Evolutionary conservation across 2,888 invertebrate species (phyloP).

Genomic region (Acleris sparsana): DNA sequence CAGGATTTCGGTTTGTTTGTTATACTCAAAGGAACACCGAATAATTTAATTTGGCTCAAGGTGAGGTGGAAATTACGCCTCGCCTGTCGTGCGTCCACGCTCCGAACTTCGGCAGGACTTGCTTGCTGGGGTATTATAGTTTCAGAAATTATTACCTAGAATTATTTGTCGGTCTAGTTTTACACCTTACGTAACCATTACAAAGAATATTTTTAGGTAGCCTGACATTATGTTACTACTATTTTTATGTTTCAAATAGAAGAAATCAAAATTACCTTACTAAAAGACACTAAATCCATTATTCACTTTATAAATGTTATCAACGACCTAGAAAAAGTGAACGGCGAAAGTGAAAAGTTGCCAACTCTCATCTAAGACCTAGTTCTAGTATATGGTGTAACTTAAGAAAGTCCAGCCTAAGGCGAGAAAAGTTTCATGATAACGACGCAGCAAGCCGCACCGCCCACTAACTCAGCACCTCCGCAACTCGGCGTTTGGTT

Average conservation of each 20-base stretch:
- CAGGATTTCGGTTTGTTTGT: conserved; percentile 29
- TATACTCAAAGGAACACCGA: conserved; percentile 32
- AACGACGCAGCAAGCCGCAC: conserved; percentile 13
- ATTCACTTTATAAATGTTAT: too few species aligned
- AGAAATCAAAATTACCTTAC: too few species aligned
- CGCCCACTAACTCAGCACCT: conserved; percentile 21
- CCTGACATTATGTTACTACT: too few species aligned
- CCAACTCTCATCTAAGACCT: neutral
- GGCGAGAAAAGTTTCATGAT: neutral
- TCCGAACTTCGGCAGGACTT: conserved; percentile 7
- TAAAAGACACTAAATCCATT: too few species aligned
- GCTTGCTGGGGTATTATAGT: too few species aligned
- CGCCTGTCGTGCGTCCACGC: conserved; percentile 9
- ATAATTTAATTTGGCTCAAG: conserved; percentile 32
- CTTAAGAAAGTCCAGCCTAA: neutral
- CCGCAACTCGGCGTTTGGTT: conserved; percentile 14
- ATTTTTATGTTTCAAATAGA: too few species aligned
- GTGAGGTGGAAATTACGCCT: conserved; percentile 20
- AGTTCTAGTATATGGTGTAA: neutral
- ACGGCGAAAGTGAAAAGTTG: too few species aligned
- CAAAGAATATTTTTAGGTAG: too few species aligned
- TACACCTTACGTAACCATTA: too few species aligned
- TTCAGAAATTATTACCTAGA: too few species aligned
- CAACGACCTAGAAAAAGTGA: too few species aligned
- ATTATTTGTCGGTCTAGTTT: too few species aligned